Conservation (phyloP, 2,797 vertebrate species). For the Falco rusticolus region DNA sequence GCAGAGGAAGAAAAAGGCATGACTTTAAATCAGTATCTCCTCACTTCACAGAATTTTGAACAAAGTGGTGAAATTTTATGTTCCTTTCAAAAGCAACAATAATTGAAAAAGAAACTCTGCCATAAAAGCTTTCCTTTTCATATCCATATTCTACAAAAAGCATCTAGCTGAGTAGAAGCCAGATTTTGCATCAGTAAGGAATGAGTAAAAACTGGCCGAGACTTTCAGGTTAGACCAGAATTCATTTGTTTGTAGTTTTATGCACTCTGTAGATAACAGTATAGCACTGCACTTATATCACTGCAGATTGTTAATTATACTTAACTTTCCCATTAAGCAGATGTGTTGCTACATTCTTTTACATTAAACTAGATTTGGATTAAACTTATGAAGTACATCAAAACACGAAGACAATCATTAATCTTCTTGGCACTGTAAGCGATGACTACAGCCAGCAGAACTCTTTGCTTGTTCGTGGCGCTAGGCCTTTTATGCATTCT, state of each 20-base stretch:
- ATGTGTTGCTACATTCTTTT: conserved; percentile 24
- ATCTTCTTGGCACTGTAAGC: conserved; percentile 40
- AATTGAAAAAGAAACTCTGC: neutral
- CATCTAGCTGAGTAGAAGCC: neutral
- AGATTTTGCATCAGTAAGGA: neutral
- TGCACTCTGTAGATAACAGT: neutral
- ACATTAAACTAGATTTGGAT: conserved; percentile 4
- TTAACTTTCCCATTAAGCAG: conserved; percentile 11
- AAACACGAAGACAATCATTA: conserved; percentile 19
- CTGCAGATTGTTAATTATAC: neutral
- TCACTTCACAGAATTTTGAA: neutral
- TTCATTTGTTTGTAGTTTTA: neutral
- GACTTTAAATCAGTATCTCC: neutral
- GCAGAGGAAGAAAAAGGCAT: neutral
- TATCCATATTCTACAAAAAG: neutral
- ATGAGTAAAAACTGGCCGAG: neutral
- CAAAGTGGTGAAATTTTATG: neutral
- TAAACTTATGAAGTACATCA: conserved; percentile 30
- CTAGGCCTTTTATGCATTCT: neutral
- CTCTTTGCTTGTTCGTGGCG: neutral
- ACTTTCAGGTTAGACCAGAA: neutral
- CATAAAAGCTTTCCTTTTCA: neutral
- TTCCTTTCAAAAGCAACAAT: neutral
- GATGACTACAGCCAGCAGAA: neutral
- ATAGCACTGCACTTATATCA: neutral